phyloP scores from a whole-genome alignment of 2,797 vertebrate species.

The Acridotheres tristis region DNA sequence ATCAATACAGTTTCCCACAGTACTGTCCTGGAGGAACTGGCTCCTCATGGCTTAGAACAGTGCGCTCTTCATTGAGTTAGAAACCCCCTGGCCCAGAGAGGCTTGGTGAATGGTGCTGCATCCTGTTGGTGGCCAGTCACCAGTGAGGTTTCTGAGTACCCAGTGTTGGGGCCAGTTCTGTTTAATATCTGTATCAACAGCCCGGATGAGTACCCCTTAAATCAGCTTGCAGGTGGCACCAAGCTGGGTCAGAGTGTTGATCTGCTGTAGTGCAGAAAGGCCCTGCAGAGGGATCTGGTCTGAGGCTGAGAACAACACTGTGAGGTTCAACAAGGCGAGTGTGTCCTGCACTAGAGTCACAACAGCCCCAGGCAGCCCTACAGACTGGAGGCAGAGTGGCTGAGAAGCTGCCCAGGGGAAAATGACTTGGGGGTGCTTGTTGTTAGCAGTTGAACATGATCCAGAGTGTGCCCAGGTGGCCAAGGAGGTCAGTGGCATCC shows the following conservation, averaged over 20 bases:
- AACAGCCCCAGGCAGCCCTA: not conserved
- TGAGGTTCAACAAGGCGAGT: not conserved
- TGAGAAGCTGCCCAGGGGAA: fast-evolving
- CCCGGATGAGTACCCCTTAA: not conserved
- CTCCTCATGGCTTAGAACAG: not conserved
- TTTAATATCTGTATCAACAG: not conserved
- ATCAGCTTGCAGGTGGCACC: not conserved
- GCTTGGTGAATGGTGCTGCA: fast-evolving
- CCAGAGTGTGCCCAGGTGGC: not conserved
- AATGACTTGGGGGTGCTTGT: fast-evolving
- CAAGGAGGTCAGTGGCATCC: not conserved
- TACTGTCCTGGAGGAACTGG: not conserved
- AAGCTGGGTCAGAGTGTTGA: not conserved
- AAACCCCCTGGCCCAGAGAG: not conserved
- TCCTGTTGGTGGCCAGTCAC: fast-evolving
- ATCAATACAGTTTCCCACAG: fast-evolving
- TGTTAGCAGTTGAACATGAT: fast-evolving
- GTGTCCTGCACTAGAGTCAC: not conserved
- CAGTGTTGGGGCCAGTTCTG: not conserved
- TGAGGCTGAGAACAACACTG: not conserved
- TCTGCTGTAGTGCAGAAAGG: not conserved
- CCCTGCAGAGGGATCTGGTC: not conserved
- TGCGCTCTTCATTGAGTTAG: not conserved
- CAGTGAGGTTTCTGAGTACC: not conserved
- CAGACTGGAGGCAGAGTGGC: not conserved